Evolutionary conservation across 1,140 invertebrate species (phyloP).

Genomic region (Thaumatotibia leucotreta): DNA sequence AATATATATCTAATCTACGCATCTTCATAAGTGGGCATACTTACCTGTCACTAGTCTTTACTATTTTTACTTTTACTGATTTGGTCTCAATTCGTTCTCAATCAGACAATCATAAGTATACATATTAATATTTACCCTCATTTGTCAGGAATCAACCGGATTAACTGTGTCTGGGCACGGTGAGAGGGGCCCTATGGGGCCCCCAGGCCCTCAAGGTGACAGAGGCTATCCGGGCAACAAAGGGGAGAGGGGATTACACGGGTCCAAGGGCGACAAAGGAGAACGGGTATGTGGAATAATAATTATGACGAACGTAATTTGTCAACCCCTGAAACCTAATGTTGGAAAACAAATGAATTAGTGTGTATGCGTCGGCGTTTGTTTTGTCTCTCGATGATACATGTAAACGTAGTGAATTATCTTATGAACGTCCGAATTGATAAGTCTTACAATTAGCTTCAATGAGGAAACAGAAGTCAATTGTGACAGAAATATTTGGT

Average conservation of each 20-base stretch:
- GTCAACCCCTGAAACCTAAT: neutral
- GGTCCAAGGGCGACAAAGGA: conserved; percentile 83
- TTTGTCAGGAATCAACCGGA: conserved; percentile 73
- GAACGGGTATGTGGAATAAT: conserved; percentile 73
- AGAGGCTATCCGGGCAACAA: conserved; percentile 80
- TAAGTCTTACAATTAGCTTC: no score
- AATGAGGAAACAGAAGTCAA: no score
- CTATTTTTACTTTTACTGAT: neutral
- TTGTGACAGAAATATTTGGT: no score
- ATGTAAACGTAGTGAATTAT: no score
- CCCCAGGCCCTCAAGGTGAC: conserved; percentile 81
- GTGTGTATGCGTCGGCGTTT: neutral
- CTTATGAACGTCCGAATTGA: no score
- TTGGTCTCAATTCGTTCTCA: neutral
- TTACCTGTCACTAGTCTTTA: no score
- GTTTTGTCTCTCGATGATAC: no score
- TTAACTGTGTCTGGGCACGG: conserved; percentile 82
- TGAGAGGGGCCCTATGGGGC: conserved; percentile 81
- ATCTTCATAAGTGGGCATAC: no score
- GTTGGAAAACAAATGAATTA: no score
- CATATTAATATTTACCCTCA: neutral
- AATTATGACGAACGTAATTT: conserved; percentile 5
- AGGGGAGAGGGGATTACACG: conserved; percentile 81
- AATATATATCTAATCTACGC: no score
- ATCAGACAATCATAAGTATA: neutral